Evolutionary conservation across 1,140 invertebrate species (phyloP).

Genomic region (Orchestia grillus): DNA sequence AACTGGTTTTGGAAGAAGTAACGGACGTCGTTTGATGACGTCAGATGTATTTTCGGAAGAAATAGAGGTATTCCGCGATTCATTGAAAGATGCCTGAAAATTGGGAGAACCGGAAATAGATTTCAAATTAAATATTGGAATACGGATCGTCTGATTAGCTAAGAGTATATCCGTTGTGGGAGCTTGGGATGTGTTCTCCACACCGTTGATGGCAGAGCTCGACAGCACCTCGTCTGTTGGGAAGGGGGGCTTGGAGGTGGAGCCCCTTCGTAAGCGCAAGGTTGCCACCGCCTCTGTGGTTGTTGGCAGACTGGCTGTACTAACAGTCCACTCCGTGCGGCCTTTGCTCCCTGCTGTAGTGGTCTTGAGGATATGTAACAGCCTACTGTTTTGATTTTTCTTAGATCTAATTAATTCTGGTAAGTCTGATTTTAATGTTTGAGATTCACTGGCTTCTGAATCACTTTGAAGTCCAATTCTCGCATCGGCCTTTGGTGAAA

Average conservation of each 20-base stretch:
- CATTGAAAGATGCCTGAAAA: background rate
- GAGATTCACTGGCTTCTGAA: conserved; percentile 12
- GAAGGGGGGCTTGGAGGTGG: background rate
- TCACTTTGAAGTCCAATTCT: conserved; percentile 40
- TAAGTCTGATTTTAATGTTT: conserved; percentile 8
- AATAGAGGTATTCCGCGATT: background rate
- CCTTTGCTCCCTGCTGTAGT: background rate
- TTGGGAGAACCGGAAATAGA: conserved; percentile 1
- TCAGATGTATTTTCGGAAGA: conserved; percentile 7
- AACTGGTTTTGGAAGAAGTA: conserved; percentile 12
- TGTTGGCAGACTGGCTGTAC: background rate
- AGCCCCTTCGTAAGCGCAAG: conserved; percentile 20
- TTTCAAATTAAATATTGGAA: conserved; percentile 53
- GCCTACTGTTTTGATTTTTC: conserved; percentile 24
- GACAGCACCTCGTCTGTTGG: background rate
- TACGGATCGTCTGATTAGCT: background rate
- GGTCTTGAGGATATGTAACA: background rate
- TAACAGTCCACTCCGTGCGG: background rate
- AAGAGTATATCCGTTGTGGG: conserved; percentile 24
- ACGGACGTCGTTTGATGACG: background rate
- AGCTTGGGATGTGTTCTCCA: conserved; percentile 32
- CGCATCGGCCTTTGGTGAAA: background rate
- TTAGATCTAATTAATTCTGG: conserved; percentile 28
- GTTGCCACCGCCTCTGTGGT: background rate
- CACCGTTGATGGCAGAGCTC: conserved; percentile 16